Evolutionary conservation across 2,888 invertebrate genomes (phyloP).

Genomic region (Mythimna vitellina): DNA sequence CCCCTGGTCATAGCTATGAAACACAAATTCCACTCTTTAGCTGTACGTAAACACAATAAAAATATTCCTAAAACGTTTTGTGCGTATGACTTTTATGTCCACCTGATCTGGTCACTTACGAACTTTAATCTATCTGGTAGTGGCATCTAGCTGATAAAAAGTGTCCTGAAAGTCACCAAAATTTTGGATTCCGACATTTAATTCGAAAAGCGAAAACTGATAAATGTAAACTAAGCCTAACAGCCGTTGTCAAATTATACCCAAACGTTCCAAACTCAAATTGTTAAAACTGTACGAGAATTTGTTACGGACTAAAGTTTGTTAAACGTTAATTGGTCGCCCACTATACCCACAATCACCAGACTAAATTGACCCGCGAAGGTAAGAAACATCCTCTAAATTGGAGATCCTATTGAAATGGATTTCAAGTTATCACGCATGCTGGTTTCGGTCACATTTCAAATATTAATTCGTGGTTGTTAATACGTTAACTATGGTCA

Average conservation of each 20-base stretch:
- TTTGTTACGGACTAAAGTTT: slow-evolving; percentile 87
- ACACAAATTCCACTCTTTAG: not conserved
- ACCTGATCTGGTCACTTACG: too few species aligned
- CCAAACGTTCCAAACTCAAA: slow-evolving; percentile 82
- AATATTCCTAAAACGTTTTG: not conserved
- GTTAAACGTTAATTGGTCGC: slow-evolving; percentile 88
- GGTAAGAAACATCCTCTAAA: not conserved
- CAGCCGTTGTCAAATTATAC: slow-evolving; percentile 83
- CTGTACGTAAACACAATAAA: not conserved
- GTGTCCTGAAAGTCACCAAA: not conserved
- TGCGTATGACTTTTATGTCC: too few species aligned
- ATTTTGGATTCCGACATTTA: not conserved
- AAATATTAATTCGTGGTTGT: slow-evolving; percentile 84
- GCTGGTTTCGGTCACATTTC: slow-evolving; percentile 81
- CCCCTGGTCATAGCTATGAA: not conserved
- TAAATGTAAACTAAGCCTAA: slow-evolving; percentile 71
- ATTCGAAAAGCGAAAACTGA: slow-evolving; percentile 15
- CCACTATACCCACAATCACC: slow-evolving; percentile 74
- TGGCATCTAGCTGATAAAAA: not conserved
- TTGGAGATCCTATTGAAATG: slow-evolving; percentile 36
- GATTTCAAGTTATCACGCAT: slow-evolving; percentile 68
- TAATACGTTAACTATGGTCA: slow-evolving; percentile 84
- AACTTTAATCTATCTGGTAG: not conserved
- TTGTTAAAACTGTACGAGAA: slow-evolving; percentile 90
- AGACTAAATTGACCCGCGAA: slow-evolving; percentile 62